phyloP scores from a whole-genome alignment of 2,797 vertebrate species.

The Melanotaenia trifasciata region DNA sequence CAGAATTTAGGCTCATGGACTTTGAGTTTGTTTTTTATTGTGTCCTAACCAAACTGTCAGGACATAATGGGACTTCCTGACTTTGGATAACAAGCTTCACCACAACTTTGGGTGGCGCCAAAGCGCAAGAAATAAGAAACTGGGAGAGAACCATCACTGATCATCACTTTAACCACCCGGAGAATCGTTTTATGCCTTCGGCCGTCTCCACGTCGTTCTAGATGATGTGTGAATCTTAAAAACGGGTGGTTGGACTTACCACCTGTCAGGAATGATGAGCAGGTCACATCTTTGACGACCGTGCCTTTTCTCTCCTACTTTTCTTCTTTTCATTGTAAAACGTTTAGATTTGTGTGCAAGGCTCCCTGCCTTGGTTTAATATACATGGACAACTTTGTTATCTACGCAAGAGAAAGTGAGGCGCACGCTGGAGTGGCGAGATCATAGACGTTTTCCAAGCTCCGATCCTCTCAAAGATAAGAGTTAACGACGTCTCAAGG shows the following conservation, averaged over 20 bases:
- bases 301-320: constrained; percentile 10
- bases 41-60: background rate
- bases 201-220: constrained; percentile 52
- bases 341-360: constrained; percentile 4
- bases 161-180: constrained; percentile 58
- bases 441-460: constrained; percentile 44
- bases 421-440: constrained; percentile 39
- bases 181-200: constrained; percentile 49
- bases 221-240: constrained; percentile 56
- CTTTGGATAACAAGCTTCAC: constrained; percentile 13
- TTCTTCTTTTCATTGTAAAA: background rate
- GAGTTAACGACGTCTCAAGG: constrained; percentile 74
- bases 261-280: constrained; percentile 60
- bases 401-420: constrained; percentile 61
- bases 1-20: background rate
- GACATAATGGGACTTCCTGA: constrained; percentile 21
- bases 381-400: constrained; percentile 60
- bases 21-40: too few species aligned
- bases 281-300: constrained; percentile 1
- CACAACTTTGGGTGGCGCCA: constrained; percentile 79
- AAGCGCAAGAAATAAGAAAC: constrained; percentile 63
- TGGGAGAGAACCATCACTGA: constrained; percentile 1
- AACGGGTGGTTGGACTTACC: constrained; percentile 51
- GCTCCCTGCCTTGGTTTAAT: constrained; percentile 24
- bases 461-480: constrained; percentile 72